Evolutionary conservation across 2,113 vertebrate genomes (phyloP).

Genomic region (Girardinichthys multiradiatus): DNA sequence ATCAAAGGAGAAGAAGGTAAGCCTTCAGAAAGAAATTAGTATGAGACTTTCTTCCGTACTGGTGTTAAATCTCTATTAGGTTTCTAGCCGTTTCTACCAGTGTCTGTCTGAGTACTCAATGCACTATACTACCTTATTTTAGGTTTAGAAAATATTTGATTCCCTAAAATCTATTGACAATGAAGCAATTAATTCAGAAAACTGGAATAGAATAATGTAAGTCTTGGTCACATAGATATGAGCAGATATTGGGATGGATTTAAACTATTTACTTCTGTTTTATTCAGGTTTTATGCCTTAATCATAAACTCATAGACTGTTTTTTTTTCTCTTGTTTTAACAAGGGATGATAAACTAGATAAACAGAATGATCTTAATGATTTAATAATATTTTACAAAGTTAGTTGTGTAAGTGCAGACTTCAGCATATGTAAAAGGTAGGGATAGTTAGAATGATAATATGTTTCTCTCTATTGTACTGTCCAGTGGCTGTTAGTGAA

Average conservation of each 20-base stretch:
- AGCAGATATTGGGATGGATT: neutral
- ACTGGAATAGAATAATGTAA: neutral
- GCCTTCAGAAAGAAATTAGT: constrained; percentile 36
- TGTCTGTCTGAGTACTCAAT: neutral
- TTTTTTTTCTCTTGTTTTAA: neutral
- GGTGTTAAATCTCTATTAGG: constrained; percentile 33
- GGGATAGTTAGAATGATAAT: too few species aligned
- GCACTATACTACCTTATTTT: neutral
- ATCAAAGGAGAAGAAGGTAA: constrained; percentile 57
- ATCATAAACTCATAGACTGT: too few species aligned
- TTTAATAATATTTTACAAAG: too few species aligned
- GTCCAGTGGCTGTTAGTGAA: too few species aligned
- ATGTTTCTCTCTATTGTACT: too few species aligned
- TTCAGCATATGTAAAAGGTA: too few species aligned
- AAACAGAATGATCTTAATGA: too few species aligned
- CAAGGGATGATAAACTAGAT: too few species aligned
- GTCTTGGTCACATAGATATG: neutral
- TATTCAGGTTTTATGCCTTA: too few species aligned
- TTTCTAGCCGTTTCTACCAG: constrained; percentile 19
- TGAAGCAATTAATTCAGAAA: neutral
- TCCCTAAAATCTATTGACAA: neutral
- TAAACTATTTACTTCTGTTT: too few species aligned
- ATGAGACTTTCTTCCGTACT: constrained; percentile 10
- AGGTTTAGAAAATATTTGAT: neutral
- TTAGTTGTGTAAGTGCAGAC: too few species aligned